Conservation (phyloP, 2,888 invertebrate genomes). For the Calephelis perditalis region DNA sequence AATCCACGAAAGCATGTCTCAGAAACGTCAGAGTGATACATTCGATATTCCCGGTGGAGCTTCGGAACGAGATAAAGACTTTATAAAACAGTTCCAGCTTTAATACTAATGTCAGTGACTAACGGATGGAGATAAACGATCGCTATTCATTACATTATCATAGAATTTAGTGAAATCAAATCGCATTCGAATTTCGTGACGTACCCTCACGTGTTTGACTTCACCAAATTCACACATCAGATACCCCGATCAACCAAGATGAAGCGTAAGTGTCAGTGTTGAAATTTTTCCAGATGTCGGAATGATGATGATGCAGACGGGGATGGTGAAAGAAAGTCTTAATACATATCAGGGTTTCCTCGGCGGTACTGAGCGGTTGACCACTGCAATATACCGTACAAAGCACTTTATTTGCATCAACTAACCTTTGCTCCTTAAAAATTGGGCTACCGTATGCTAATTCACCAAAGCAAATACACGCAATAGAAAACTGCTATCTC, state of each 20-base stretch:
- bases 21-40: constrained; percentile 63
- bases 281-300: constrained; percentile 94
- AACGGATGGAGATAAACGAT: constrained; percentile 53
- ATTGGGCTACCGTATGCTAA: constrained; percentile 70
- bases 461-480: constrained; percentile 68
- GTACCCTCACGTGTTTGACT: constrained; percentile 25
- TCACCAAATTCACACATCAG: constrained; percentile 32
- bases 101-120: constrained; percentile 70
- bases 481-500: constrained; percentile 67
- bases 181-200: background rate
- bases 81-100: constrained; percentile 69
- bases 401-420: constrained; percentile 73
- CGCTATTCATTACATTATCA: constrained; percentile 58
- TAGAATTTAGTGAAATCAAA: constrained; percentile 54
- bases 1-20: constrained; percentile 78
- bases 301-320: constrained; percentile 98
- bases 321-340: constrained; percentile 95
- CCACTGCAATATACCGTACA: constrained; percentile 63
- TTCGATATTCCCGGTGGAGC: constrained; percentile 57
- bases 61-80: constrained; percentile 59
- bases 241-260: constrained; percentile 38
- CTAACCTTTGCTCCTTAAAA: constrained; percentile 69
- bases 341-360: constrained; percentile 85
- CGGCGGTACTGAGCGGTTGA: constrained; percentile 86
- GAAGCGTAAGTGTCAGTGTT: constrained; percentile 73